Conservation (phyloP, 2,113 vertebrate species). For the Dascyllus trimaculatus region DNA sequence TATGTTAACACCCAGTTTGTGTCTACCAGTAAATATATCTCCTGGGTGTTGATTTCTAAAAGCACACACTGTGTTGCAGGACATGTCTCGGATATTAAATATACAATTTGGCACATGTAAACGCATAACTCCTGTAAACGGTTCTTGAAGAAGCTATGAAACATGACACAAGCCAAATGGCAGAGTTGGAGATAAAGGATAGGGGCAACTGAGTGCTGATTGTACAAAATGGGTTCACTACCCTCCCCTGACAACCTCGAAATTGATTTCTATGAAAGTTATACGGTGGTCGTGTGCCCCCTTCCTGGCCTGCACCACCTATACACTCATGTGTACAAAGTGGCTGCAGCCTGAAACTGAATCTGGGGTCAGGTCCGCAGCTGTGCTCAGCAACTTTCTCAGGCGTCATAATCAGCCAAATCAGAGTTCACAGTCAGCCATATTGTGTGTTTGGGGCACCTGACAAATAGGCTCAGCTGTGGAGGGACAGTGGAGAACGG, state of each 20-base stretch:
- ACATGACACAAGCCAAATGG: constrained; percentile 83
- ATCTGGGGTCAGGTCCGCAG: constrained; percentile 46
- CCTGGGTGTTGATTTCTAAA: constrained; percentile 87
- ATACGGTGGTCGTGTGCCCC: constrained; percentile 43
- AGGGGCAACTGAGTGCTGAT: constrained; percentile 74
- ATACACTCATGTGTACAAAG: constrained; percentile 44
- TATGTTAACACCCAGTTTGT: constrained; percentile 69
- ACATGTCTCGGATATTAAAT: constrained; percentile 80
- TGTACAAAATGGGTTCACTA: constrained; percentile 64
- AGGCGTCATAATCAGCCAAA: constrained; percentile 63
- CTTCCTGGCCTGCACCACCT: constrained; percentile 42
- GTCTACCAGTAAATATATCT: constrained; percentile 82
- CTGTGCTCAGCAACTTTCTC: constrained; percentile 65
- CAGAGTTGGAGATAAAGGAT: constrained; percentile 83
- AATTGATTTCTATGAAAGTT: constrained; percentile 73
- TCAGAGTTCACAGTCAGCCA: constrained; percentile 52
- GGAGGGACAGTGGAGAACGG: constrained; percentile 19
- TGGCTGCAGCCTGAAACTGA: constrained; percentile 58
- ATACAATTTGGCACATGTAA: constrained; percentile 81
- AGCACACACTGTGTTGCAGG: constrained; percentile 81
- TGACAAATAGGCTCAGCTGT: constrained; percentile 44
- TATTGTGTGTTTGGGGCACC: constrained; percentile 55
- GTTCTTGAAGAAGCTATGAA: constrained; percentile 84
- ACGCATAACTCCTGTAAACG: constrained; percentile 84
- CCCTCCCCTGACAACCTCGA: constrained; percentile 57